Evolutionary conservation across 2,113 vertebrate genomes (phyloP).

Genomic region (Festucalex cinctus): DNA sequence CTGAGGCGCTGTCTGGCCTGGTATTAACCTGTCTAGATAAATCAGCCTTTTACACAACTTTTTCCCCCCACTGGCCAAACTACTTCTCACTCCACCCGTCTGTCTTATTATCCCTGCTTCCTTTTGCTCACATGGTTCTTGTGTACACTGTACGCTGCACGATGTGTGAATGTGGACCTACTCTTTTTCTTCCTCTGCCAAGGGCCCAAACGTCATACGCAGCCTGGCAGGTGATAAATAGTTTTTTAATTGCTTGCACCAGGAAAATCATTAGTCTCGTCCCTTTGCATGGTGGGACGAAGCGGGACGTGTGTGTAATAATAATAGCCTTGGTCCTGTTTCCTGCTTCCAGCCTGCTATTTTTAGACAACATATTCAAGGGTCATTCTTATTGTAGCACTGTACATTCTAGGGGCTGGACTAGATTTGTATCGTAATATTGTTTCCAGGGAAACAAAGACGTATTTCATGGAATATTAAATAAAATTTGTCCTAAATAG

Average conservation of each 20-base stretch:
- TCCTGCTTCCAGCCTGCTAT: slow-evolving; percentile 63
- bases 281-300: slow-evolving; percentile 72
- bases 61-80: slow-evolving; percentile 33
- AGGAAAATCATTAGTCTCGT: slow-evolving; percentile 85
- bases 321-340: slow-evolving; percentile 69
- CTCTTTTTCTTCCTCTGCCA: slow-evolving; percentile 61
- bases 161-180: slow-evolving; percentile 33
- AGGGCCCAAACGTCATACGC: slow-evolving; percentile 68
- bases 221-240: slow-evolving; percentile 83
- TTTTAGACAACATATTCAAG: slow-evolving; percentile 73
- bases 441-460: too few species aligned
- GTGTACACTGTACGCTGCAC: slow-evolving; percentile 7
- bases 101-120: slow-evolving; percentile 6
- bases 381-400: slow-evolving; percentile 10
- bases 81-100: slow-evolving; percentile 14
- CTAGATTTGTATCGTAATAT: too few species aligned
- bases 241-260: slow-evolving; percentile 90
- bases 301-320: slow-evolving; percentile 74
- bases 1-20: slow-evolving; percentile 64
- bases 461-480: too few species aligned
- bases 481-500: too few species aligned
- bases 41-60: slow-evolving; percentile 68
- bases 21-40: slow-evolving; percentile 79
- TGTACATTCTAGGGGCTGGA: background rate
- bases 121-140: slow-evolving; percentile 28